Evolutionary conservation across 2,888 invertebrate species (phyloP), one percentile per base, ranked within the genome.

Genomic region (Siphonodentalium dalli): DNA sequence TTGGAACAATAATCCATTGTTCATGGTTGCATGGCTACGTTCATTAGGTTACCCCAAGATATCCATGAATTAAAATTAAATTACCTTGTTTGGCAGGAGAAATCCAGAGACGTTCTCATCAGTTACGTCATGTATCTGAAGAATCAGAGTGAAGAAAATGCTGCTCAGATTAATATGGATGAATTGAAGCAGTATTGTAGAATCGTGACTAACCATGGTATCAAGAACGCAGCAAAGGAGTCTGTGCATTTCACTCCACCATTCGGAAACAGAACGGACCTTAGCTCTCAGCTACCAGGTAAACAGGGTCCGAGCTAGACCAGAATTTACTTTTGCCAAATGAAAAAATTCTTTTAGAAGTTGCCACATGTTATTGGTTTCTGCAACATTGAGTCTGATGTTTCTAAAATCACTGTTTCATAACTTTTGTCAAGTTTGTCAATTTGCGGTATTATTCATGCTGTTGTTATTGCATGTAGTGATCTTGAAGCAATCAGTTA

Each of bases 71-170:
- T 31, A 31, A 11, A 9, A 31, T 31, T 31, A n/a, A 11, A 9
- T 11, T 31, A n/a, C 6, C 11, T 39, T 13, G 23, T 37, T 33
- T 54, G 61, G 2, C 65, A 75, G 74, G 52, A 48, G 13, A 75
- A 74, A 54, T 57, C 45, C 1, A 39, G 54, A 9, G 65, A 69
- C 1, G 66, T 72, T 9, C 61, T 78, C 9, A 58, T 75, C 38
- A 65, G 68, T 23, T 78, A 77, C 57, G 23, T 78, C n/a, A 51
- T 73, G 4, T 78, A 72, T 64, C 70, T 77, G 33, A 77, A 76
- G 48, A 63, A 70, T 15, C 69, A 75, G 47, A 46, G 53, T n/a
- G 69, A 73, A n/a, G 53, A 53, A 23, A 58, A 74, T 28, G 54
- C 61, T 9, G 61, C 65, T 11, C 42, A 75, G 21, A 52, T 78